Evolutionary conservation across 2,113 vertebrate species (phyloP), one percentile per base, ranked within the genome.

Genomic region (Scatophagus argus): DNA sequence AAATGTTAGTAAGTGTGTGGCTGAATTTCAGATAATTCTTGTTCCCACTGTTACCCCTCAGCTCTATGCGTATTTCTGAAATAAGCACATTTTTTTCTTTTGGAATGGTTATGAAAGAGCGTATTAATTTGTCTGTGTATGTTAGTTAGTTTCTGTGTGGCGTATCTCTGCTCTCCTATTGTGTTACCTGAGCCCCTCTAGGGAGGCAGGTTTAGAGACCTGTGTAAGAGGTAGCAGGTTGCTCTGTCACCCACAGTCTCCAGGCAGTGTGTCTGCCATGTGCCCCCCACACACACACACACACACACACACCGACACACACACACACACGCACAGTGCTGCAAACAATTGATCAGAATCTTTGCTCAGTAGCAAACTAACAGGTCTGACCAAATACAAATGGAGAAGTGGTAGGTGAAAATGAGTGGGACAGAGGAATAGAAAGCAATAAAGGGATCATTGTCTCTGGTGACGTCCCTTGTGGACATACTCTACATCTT

Each of bases 111-210:
- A 23, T 10, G 16, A 83, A 74, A 56, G 51, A 41, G 12, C 25
- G 14, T 49, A 13, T 63, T 43, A 16, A 21, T 52, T 23, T 61
- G 25, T 47, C 54, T 61, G 14, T 25, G 36, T 4, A 31, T 31
- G 67, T 69, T 51, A n/a, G 52, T 31, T 29, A 2, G 75, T 71
- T 38, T 72, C 47, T 64, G 49, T 44, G 63, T 36, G 49, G 32
- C 78, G 54, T 68, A 71, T 76, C 51, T 74, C 60, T 77, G 27
- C 56, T 43, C 47, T 71, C 27, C 49, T 69, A 49, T 83, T 79
- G 59, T 81, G 89, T 94, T 89, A 93, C 88, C 77, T 87, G 88
- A 93, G 79, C 85, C 79, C 79, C 90, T 79, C 90, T 46, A 23
- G 91, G 89, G 92, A 92, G 64, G 59, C 47, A 55, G 61, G 51